These are phyloP conservation scores for Bombus balteatus DNA, from an alignment of 1,140 invertebrate genomes.

Conservation along the genomic window DNA sequence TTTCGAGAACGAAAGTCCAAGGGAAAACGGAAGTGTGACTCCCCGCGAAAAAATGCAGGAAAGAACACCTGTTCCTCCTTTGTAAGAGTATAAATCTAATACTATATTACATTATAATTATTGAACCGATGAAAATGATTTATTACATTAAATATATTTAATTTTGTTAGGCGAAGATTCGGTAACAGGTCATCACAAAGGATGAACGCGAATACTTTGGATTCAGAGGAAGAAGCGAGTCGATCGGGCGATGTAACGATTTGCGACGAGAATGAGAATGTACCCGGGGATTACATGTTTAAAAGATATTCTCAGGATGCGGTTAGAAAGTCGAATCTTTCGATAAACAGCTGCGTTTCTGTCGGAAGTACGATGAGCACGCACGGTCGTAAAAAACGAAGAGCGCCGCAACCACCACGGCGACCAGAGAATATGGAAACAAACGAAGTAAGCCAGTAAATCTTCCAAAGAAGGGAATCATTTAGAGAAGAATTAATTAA, in stretches of 20 bases:
- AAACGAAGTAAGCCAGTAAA: neutral
- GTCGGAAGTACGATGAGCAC: slow-evolving; percentile 74
- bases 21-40: slow-evolving; percentile 44
- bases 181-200: slow-evolving; percentile 75
- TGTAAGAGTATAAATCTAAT: slow-evolving; percentile 57
- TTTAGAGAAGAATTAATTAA: too few species aligned
- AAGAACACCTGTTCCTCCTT: slow-evolving; percentile 72
- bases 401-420: slow-evolving; percentile 75
- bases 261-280: slow-evolving; percentile 77
- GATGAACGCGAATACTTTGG: slow-evolving; percentile 44
- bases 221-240: slow-evolving; percentile 60
- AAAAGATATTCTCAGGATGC: slow-evolving; percentile 77
- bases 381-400: slow-evolving; percentile 77
- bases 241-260: slow-evolving; percentile 55
- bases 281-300: slow-evolving; percentile 76
- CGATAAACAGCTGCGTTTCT: slow-evolving; percentile 79
- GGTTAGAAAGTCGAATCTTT: slow-evolving; percentile 78
- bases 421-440: slow-evolving; percentile 12
- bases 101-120: neutral
- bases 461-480: neutral
- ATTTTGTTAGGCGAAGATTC: slow-evolving; percentile 67
- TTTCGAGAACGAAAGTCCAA: slow-evolving; percentile 63
- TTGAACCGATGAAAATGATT: neutral
- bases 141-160: neutral
- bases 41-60: slow-evolving; percentile 51